Evolutionary conservation across 2,797 vertebrate species (phyloP).

Genomic region (Eulemur coronatus): DNA sequence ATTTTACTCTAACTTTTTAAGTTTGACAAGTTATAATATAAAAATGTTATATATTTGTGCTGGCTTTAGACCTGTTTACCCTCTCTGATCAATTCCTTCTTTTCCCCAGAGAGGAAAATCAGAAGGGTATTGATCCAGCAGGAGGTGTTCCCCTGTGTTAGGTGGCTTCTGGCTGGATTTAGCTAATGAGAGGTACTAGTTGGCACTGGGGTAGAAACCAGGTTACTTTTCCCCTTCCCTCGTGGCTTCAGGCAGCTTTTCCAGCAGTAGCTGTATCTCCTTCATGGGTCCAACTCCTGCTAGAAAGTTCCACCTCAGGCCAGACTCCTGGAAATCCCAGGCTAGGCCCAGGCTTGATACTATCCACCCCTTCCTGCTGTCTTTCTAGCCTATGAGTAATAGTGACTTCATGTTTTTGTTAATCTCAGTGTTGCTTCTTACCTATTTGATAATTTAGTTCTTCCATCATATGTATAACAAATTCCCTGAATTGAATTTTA

Average conservation of each 20-base stretch:
- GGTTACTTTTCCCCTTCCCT: not conserved
- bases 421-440: not conserved
- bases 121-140: not conserved
- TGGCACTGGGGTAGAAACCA: not conserved
- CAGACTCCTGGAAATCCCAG: not conserved
- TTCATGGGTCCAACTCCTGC: not conserved
- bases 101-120: not conserved
- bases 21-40: not conserved
- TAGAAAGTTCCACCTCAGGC: not conserved
- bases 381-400: not conserved
- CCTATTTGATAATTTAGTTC: not conserved
- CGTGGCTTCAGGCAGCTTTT: not conserved
- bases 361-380: not conserved
- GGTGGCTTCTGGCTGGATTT: not conserved
- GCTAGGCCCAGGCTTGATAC: not conserved
- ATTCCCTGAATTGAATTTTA: not conserved
- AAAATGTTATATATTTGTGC: not conserved
- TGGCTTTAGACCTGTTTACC: not conserved
- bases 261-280: not conserved
- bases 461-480: not conserved
- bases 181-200: not conserved
- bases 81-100: not conserved
- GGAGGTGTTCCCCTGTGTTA: not conserved
- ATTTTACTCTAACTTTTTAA: slow-evolving; percentile 9
- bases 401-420: not conserved